Evolutionary conservation across 2,113 vertebrate species (phyloP).

Genomic region (Nesoenas mayeri): DNA sequence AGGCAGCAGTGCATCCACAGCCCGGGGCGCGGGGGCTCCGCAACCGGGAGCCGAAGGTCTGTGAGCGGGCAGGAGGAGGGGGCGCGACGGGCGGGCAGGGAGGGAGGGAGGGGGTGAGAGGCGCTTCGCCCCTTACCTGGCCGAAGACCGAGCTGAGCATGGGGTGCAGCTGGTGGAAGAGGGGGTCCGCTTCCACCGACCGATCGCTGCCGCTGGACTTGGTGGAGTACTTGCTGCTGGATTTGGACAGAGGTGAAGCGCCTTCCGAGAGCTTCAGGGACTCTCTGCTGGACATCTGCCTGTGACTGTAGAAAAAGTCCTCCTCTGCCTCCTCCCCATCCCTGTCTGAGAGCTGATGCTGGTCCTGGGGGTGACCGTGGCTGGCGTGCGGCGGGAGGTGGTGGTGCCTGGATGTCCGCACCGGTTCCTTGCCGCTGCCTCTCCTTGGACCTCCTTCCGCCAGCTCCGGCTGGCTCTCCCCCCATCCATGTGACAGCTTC

Average conservation of each 20-base stretch:
- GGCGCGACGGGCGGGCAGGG: background rate
- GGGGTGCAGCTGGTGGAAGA: slow-evolving; percentile 82
- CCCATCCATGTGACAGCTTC: slow-evolving; percentile 51
- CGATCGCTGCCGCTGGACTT: slow-evolving; percentile 69
- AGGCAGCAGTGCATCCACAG: slow-evolving; percentile 43
- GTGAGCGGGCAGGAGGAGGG: background rate
- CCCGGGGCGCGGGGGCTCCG: background rate
- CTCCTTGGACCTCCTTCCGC: slow-evolving; percentile 48
- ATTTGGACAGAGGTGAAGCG: slow-evolving; percentile 65
- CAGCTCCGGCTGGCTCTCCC: slow-evolving; percentile 45
- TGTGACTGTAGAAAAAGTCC: slow-evolving; percentile 50
- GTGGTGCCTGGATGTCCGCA: slow-evolving; percentile 18
- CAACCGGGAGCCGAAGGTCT: background rate
- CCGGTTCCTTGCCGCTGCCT: slow-evolving; percentile 41
- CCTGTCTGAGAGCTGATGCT: slow-evolving; percentile 51
- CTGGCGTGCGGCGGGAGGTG: slow-evolving; percentile 41
- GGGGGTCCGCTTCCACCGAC: slow-evolving; percentile 79
- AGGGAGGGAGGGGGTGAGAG: background rate
- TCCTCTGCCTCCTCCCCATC: slow-evolving; percentile 61
- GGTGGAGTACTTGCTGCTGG: slow-evolving; percentile 66
- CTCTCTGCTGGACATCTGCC: slow-evolving; percentile 50
- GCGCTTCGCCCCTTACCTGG: slow-evolving; percentile 86
- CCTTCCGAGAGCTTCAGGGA: slow-evolving; percentile 53
- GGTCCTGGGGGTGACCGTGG: slow-evolving; percentile 55
- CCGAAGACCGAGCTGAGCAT: slow-evolving; percentile 94